phyloP scores from a whole-genome alignment of 2,888 invertebrate species.

The Eupithecia tripunctaria region DNA sequence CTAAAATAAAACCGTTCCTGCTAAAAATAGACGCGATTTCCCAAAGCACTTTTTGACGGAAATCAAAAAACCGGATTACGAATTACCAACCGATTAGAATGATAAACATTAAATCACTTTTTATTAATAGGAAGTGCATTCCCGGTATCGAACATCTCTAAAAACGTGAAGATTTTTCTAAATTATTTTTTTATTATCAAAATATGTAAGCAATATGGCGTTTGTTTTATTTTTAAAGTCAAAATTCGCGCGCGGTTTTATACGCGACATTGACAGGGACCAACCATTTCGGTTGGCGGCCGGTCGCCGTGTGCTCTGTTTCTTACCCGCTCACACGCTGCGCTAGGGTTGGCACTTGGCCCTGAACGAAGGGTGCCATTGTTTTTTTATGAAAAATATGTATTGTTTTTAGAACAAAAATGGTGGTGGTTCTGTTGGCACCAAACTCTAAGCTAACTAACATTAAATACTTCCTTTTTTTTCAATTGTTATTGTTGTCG shows the following conservation, averaged over 20 bases:
- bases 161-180: not conserved
- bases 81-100: constrained; percentile 21
- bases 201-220: constrained; percentile 76
- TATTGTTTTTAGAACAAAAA: not conserved
- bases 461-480: not conserved
- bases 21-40: constrained; percentile 61
- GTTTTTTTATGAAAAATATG: constrained; percentile 28
- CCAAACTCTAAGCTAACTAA: not conserved
- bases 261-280: constrained; percentile 54
- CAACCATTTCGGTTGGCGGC: constrained; percentile 71
- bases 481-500: not conserved
- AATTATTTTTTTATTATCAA: constrained; percentile 55
- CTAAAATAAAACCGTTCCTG: constrained; percentile 62
- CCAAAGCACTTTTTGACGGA: constrained; percentile 24
- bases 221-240: constrained; percentile 73
- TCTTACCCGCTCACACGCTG: constrained; percentile 76
- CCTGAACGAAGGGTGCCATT: constrained; percentile 27
- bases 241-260: constrained; percentile 66
- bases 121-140: not conserved
- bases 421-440: not conserved
- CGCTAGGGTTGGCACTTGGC: constrained; percentile 63
- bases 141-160: not conserved
- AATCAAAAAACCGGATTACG: constrained; percentile 18
- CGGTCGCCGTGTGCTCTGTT: constrained; percentile 73
- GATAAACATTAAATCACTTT: constrained; percentile 18